Conservation (phyloP, 2,888 invertebrate genomes). For the Allophyes oxyacanthae region DNA sequence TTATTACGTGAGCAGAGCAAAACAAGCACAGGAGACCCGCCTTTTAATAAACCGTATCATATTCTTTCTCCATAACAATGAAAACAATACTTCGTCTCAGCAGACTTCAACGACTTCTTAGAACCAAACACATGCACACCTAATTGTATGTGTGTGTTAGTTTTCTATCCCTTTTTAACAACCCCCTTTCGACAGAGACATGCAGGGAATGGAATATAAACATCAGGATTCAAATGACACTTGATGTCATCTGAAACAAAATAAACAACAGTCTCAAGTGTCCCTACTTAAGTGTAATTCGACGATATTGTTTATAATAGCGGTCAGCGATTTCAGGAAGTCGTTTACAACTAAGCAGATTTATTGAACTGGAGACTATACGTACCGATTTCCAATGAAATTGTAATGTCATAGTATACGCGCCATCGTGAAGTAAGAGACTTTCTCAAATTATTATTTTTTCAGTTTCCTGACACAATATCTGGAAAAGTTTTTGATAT, state of each 20-base stretch:
- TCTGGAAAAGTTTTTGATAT: too few species aligned
- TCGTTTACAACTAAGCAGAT: neutral
- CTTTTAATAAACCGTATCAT: too few species aligned
- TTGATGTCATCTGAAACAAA: neutral
- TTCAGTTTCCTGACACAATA: too few species aligned
- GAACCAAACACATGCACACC: neutral
- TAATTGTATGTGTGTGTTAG: neutral
- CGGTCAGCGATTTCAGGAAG: neutral
- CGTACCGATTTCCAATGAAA: too few species aligned
- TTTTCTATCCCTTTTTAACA: neutral
- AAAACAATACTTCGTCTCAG: slow-evolving; percentile 9
- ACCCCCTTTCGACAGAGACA: neutral
- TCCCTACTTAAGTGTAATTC: neutral
- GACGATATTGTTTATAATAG: neutral
- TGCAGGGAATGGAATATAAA: neutral
- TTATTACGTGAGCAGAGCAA: too few species aligned
- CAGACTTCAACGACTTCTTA: slow-evolving; percentile 7
- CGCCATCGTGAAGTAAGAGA: too few species aligned
- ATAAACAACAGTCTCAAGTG: slow-evolving; percentile 4
- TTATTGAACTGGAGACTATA: neutral
- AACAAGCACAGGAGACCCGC: too few species aligned
- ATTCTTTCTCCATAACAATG: neutral
- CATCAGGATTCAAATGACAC: neutral
- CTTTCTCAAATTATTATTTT: too few species aligned
- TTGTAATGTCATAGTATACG: too few species aligned